A percentile compares a stretch with the other conserved stretches of the same genome.
Conservation (phyloP, 2,113 vertebrate species). For the Lophochroa leadbeateri region DNA sequence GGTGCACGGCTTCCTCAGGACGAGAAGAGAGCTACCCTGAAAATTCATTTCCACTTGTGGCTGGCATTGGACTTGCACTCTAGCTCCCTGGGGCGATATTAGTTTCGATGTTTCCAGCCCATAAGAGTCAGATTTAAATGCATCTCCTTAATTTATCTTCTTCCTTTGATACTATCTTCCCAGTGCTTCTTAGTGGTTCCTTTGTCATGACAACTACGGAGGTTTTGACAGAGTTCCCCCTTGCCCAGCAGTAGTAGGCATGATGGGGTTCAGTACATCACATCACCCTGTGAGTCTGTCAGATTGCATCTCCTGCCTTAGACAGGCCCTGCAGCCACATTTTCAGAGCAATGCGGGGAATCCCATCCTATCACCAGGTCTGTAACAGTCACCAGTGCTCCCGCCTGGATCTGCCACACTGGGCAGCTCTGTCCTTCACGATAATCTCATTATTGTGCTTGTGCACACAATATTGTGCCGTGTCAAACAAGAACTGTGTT, state of each 20-base stretch:
- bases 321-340: not conserved
- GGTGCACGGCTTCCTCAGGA: not conserved
- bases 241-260: not conserved
- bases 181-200: not conserved
- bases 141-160: conserved; percentile 8
- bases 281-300: not conserved
- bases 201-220: not conserved
- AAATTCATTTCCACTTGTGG: conserved; percentile 36
- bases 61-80: not conserved
- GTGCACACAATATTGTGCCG: not conserved
- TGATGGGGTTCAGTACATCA: not conserved
- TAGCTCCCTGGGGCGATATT: not conserved
- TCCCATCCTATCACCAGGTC: not conserved
- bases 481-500: not conserved
- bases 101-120: not conserved
- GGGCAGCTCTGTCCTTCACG: not conserved
- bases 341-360: not conserved
- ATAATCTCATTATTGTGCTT: not conserved
- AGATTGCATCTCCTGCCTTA: not conserved
- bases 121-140: not conserved
- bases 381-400: not conserved
- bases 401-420: accelerated
- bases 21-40: not conserved
- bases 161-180: not conserved
- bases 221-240: not conserved